Conservation (phyloP, 2,113 vertebrate genomes). For the Heteronetta atricapilla region DNA sequence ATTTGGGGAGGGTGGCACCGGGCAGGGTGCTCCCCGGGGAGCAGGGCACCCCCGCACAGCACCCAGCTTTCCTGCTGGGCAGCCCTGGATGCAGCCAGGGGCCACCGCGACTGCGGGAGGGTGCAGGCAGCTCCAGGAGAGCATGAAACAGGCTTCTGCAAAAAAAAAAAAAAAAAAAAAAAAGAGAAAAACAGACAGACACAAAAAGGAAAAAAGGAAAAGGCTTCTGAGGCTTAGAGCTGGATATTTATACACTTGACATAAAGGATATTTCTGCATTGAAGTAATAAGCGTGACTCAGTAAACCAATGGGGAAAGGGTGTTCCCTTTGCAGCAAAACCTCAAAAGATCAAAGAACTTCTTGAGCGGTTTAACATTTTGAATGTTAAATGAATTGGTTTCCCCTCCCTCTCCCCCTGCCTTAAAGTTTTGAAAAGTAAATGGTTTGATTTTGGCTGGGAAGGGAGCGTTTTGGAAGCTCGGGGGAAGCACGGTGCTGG, state of each 20-base stretch:
- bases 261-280: slow-evolving; percentile 72
- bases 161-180: neutral
- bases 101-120: rapidly evolving
- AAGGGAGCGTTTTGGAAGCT: neutral
- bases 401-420: slow-evolving; percentile 58
- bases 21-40: neutral
- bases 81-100: neutral
- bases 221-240: slow-evolving; percentile 60
- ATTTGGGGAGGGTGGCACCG: neutral
- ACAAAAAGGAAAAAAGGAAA: neutral
- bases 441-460: neutral
- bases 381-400: slow-evolving; percentile 42
- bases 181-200: neutral
- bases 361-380: slow-evolving; percentile 66
- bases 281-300: slow-evolving; percentile 72
- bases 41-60: neutral
- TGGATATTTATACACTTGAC: slow-evolving; percentile 71
- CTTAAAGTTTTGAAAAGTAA: neutral
- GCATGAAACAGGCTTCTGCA: rapidly evolving
- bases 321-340: slow-evolving; percentile 72
- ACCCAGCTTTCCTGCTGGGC: neutral
- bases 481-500: rapidly evolving
- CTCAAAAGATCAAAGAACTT: slow-evolving; percentile 71
- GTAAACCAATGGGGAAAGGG: slow-evolving; percentile 68
- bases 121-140: neutral